Evolutionary conservation across 2,888 invertebrate genomes (phyloP).

Genomic region (Acleris cristana): DNA sequence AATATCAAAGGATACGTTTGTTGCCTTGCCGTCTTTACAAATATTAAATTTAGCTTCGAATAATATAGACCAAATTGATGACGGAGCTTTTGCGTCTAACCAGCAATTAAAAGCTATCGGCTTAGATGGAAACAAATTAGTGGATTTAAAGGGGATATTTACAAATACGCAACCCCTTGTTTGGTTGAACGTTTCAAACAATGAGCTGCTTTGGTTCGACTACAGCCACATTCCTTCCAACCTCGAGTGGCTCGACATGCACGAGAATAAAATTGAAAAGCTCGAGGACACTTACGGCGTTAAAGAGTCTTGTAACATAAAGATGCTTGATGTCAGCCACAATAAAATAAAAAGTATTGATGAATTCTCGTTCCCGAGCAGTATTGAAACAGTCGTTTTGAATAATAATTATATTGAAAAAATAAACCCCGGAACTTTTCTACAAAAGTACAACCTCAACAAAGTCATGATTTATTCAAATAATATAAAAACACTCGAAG

Average conservation of each 20-base stretch:
- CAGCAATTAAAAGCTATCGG: constrained; percentile 89
- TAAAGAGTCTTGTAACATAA: constrained; percentile 86
- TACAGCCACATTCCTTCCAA: constrained; percentile 90
- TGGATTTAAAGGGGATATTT: constrained; percentile 91
- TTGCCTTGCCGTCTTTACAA: constrained; percentile 87
- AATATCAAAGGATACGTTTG: constrained; percentile 89
- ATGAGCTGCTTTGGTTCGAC: constrained; percentile 91
- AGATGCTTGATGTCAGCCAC: constrained; percentile 90
- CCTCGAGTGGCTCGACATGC: constrained; percentile 92
- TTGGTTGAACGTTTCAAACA: constrained; percentile 92
- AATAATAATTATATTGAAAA: constrained; percentile 89
- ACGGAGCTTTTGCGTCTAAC: constrained; percentile 90
- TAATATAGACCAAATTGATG: constrained; percentile 89
- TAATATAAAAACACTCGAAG: constrained; percentile 88
- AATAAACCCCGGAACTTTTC: constrained; percentile 88
- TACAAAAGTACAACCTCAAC: constrained; percentile 87
- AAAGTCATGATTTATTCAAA: constrained; percentile 91
- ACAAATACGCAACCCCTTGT: constrained; percentile 88
- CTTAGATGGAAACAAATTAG: constrained; percentile 90
- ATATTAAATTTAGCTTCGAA: constrained; percentile 92
- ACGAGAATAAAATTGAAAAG: constrained; percentile 90
- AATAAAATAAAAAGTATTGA: constrained; percentile 88
- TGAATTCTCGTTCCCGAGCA: constrained; percentile 88
- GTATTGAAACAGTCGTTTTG: constrained; percentile 87
- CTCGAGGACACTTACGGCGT: constrained; percentile 89